phyloP scores from a whole-genome alignment of 2,888 invertebrate genomes.

The Thymelicus lineola region DNA sequence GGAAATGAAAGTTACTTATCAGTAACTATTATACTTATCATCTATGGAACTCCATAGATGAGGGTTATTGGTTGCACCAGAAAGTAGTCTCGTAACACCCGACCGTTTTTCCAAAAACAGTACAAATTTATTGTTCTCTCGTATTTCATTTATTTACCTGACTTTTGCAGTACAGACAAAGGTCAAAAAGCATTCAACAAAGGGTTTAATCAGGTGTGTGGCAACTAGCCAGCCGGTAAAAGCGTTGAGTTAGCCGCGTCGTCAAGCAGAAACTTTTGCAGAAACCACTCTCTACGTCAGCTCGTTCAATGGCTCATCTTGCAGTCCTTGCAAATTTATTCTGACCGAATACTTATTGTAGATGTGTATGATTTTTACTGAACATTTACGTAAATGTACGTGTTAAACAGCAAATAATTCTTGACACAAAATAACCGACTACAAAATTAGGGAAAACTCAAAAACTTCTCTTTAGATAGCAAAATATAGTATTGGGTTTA shows the following conservation, averaged over 20 bases:
- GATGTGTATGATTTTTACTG: too few species aligned
- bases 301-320: constrained; percentile 24
- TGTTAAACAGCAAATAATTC: too few species aligned
- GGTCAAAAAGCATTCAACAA: constrained; percentile 27
- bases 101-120: too few species aligned
- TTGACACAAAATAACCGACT: too few species aligned
- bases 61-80: too few species aligned
- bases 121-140: neutral
- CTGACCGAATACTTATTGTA: neutral
- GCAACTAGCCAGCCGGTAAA: constrained; percentile 26
- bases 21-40: too few species aligned
- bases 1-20: too few species aligned
- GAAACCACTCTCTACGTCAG: constrained; percentile 24
- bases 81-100: too few species aligned
- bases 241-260: constrained; percentile 30
- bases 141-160: constrained; percentile 9
- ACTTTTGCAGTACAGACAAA: constrained; percentile 2
- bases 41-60: too few species aligned
- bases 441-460: too few species aligned
- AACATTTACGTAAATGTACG: too few species aligned
- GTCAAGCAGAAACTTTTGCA: constrained; percentile 23
- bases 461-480: too few species aligned
- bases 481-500: neutral
- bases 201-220: constrained; percentile 35
- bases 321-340: neutral